Evolutionary conservation across 2,888 invertebrate genomes (phyloP), one percentile per base, ranked within the genome.

Genomic region (Rhaphigaster nebulosa): DNA sequence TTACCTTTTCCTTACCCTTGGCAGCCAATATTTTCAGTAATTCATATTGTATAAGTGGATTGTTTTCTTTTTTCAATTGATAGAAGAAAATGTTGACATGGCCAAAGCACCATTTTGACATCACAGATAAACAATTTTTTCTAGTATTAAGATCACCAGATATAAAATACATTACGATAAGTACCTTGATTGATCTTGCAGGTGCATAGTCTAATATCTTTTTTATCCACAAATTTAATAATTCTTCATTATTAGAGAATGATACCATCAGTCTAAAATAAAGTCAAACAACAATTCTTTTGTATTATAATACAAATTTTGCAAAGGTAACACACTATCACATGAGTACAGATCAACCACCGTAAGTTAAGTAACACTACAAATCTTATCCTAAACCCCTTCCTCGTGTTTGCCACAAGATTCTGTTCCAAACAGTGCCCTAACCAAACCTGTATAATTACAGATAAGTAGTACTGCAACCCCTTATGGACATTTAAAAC

Each of bases 211-310:
- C 3, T n/a, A 84, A 45, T 45, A 26, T 15, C 0, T 84, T 84
- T 45, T 84, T 41, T 84, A 84, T n/a, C 84, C 84, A 84, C 12
- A 84, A 84, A 84, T 84, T 84, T 5, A 84, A 45, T 13, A 84
- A n/a, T 41, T 26, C 41, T 84, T 84, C n/a, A 15, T 84, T 41
- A 26, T 84, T 45, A 41, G 41, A 23, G 6, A 84, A 84, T 84
- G 45, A 45, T 45, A 12, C 12, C n/a, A 84, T 84, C 45, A 84
- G n/a, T 45, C 84, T 84, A 45, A 84, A 84, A 84, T 65, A 70
- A 70, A 70, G 34, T 34, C 1, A 18, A 70, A 70, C 5, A 70
- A 34, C 6, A 29, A 70, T 34, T 18, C 0, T 29, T 65, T 65
- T 65, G 60, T 15, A 29, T 29, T n/a, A 65, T 29, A 1, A 65